Conservation (phyloP, 2,797 vertebrate species). For the Balearica regulorum region DNA sequence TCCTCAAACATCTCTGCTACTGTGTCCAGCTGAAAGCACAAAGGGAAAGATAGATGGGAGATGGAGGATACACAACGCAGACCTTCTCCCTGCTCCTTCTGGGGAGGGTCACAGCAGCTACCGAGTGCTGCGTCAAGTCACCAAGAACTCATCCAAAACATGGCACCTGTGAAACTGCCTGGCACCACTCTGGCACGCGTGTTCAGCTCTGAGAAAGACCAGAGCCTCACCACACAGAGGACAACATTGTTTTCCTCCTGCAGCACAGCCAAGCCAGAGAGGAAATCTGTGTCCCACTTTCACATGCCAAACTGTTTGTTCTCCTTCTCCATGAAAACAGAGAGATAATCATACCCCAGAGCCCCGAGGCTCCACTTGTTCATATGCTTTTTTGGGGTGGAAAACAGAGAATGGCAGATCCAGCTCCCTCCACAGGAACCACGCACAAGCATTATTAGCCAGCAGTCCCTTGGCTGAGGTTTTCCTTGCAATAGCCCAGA, state of each 20-base stretch:
- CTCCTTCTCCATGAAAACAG: neutral
- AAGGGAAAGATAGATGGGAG: neutral
- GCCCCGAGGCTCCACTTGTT: neutral
- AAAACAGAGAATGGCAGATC: neutral
- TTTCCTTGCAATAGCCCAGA: neutral
- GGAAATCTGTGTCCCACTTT: neutral
- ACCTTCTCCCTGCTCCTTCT: neutral
- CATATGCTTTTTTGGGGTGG: neutral
- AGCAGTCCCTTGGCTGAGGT: neutral
- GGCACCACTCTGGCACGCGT: accelerated
- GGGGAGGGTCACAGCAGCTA: neutral
- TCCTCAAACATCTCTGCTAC: neutral
- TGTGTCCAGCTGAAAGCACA: neutral
- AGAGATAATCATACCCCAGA: neutral
- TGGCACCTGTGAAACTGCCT: neutral
- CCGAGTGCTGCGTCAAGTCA: neutral
- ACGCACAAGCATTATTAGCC: neutral
- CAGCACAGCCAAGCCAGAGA: neutral
- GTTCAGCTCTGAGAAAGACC: neutral
- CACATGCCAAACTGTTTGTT: conserved; percentile 6
- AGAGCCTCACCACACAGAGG: accelerated
- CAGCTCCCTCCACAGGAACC: neutral
- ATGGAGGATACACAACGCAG: neutral
- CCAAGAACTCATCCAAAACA: neutral
- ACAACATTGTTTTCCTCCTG: neutral